Base-by-base conservation (phyloP, 2,797 vertebrate genomes). In the Clamator glandarius region DNA sequence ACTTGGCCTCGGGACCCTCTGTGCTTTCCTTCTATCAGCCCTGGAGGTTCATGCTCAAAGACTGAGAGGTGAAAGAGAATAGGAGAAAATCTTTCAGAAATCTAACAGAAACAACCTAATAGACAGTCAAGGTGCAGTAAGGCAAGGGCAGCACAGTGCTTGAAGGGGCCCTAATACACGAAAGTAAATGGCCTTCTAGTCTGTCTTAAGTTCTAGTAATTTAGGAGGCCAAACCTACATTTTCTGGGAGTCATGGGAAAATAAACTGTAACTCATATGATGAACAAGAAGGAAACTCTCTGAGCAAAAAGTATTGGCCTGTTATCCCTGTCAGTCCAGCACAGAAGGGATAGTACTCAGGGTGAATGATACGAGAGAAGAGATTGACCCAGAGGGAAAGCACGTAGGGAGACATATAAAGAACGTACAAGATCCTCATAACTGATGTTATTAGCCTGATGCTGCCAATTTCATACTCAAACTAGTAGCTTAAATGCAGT, bases 81-180 rank as follows among this genome's bases (percentile, higher is more conserved):
- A 92, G 66, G 42, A 83, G 87, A 89, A 95, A 95, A 81, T 89
- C 82, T 92, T 83, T 96, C 74, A 91, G 84, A 94, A 95, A 95
- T 87, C 41, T 91, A 75, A 84, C 54, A 87, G 92, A 85, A 55
- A 81, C 58, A 92, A 85, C 75, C 68, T 95, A 95, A 89, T 73
- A 92, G 87, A 95, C 68, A 90, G 81, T 41, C 35, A 88, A 81
- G 91, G 69, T 46, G 33, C 67, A 94, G 73, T 25, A 44, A 91
- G 48, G 42, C 35, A 78, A 91, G 92, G 82, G 78, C 84, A 85
- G 82, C 54, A 62, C 11, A 2, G 66, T 84, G 59, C 94, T 91
- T 88, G 85, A 94, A 88, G 82, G 62, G 64, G 28, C n/a, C 57
- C 55, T 55, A 58, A 23, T 84, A 57, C 0, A 3, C 3, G 48